Percentiles rank a stretch among this genome's conserved stretches.
Evolutionary conservation across 2,797 vertebrate species (phyloP).

Genomic region (Novumbra hubbsi): DNA sequence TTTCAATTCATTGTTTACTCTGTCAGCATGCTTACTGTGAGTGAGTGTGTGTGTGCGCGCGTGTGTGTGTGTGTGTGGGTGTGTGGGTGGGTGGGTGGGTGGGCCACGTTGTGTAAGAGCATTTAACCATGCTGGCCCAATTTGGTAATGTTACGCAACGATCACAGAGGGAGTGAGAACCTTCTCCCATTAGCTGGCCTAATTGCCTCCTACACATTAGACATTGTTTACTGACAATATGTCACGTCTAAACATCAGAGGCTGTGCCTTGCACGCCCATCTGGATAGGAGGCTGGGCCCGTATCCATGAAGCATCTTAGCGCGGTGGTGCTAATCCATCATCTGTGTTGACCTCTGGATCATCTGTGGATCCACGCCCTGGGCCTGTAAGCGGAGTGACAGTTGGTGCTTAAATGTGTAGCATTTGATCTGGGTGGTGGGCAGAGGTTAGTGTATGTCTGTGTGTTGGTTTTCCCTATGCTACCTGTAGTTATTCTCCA

Average conservation of each 20-base stretch:
- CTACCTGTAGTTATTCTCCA: neutral
- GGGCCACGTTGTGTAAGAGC: conserved; percentile 21
- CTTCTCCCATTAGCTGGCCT: conserved; percentile 44
- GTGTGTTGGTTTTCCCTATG: neutral
- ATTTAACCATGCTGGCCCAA: conserved; percentile 36
- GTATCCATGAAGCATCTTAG: neutral
- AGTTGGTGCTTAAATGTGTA: neutral
- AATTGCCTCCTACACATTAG: conserved; percentile 46
- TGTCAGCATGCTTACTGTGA: neutral
- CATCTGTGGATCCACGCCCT: too few relatives aligned
- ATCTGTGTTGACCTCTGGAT: too few relatives aligned
- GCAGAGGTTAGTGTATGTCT: neutral
- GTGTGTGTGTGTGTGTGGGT: conserved; percentile 15
- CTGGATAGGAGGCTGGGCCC: neutral
- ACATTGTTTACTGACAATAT: conserved; percentile 60
- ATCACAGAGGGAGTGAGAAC: conserved; percentile 16
- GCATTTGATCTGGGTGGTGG: neutral
- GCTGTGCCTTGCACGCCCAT: neutral
- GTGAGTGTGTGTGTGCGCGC: conserved; percentile 5
- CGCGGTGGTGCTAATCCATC: neutral
- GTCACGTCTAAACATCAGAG: conserved; percentile 24
- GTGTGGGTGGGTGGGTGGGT: neutral
- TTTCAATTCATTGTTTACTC: neutral
- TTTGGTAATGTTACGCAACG: conserved; percentile 28
- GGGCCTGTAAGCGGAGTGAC: neutral